Evolutionary conservation across 92 coral and sea anemone genomes (phyloP).

Genomic region (Pocillopora grandis): DNA sequence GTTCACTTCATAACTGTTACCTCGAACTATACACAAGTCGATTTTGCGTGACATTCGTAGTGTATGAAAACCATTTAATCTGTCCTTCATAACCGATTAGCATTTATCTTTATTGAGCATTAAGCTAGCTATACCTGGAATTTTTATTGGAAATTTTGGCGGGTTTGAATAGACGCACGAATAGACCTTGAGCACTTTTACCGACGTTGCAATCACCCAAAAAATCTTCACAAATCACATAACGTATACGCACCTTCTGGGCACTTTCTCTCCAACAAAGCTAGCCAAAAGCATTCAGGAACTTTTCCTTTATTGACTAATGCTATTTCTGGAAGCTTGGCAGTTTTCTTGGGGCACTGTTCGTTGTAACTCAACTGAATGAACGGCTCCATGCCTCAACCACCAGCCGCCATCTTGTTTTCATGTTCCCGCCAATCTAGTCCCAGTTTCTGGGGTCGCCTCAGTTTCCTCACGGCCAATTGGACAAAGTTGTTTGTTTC

Average conservation of each 20-base stretch:
- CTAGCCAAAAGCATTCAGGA: slow-evolving; percentile 68
- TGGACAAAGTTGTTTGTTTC: too few species aligned
- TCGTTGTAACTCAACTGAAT: slow-evolving; percentile 74
- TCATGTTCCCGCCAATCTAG: slow-evolving; percentile 70
- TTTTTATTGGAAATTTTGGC: too few species aligned
- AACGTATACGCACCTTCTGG: slow-evolving; percentile 72
- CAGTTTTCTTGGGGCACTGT: slow-evolving; percentile 59
- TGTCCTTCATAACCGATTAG: too few species aligned
- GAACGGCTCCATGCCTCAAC: slow-evolving; percentile 52
- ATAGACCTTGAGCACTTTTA: too few species aligned
- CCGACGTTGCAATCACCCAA: not conserved
- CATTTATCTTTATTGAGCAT: too few species aligned
- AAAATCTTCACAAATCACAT: not conserved
- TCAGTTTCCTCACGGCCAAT: slow-evolving; percentile 14
- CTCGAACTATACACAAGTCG: too few species aligned
- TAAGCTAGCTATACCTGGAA: too few species aligned
- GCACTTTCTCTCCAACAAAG: slow-evolving; percentile 70
- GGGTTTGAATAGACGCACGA: too few species aligned
- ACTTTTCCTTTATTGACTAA: slow-evolving; percentile 65
- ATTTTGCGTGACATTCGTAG: too few species aligned
- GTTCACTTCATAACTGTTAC: too few species aligned
- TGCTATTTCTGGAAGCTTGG: slow-evolving; percentile 31
- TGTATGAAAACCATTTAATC: too few species aligned
- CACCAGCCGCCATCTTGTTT: slow-evolving; percentile 73
- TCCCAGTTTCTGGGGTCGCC: not conserved